phyloP scores from a whole-genome alignment of 1,140 invertebrate species.

The Papilio glaucus region DNA sequence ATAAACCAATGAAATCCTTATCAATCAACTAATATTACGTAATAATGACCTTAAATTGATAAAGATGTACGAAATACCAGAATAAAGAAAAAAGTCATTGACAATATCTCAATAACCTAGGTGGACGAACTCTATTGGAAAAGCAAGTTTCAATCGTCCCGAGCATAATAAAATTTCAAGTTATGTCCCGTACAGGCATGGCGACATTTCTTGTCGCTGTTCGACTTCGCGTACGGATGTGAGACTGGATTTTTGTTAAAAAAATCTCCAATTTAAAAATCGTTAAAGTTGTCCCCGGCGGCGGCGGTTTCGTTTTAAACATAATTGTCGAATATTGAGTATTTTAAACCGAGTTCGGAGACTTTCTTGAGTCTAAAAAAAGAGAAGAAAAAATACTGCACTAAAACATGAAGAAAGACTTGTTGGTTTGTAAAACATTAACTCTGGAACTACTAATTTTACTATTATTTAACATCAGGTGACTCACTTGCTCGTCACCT shows the following conservation, averaged over 20 bases:
- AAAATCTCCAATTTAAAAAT: slow-evolving; percentile 4
- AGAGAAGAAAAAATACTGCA: background rate
- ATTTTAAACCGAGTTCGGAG: background rate
- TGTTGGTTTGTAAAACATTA: background rate
- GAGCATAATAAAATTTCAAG: slow-evolving; percentile 9
- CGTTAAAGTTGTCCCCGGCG: background rate
- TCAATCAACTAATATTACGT: too few species aligned
- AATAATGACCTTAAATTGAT: background rate
- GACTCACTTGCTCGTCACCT: too few species aligned
- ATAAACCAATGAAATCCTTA: background rate
- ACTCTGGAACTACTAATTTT: background rate
- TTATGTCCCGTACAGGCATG: slow-evolving; percentile 1
- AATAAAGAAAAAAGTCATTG: background rate
- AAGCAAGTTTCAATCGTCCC: background rate
- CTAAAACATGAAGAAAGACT: too few species aligned
- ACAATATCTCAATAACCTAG: background rate
- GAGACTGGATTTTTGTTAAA: background rate
- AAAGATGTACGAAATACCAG: background rate
- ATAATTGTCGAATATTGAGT: slow-evolving; percentile 4
- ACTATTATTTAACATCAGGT: background rate
- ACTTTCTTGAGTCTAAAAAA: background rate
- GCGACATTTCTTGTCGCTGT: background rate
- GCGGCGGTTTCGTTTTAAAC: slow-evolving; percentile 2
- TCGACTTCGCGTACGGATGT: background rate
- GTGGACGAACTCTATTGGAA: background rate